Base-by-base conservation (phyloP, 2,797 vertebrate species). In the Sparidentex hasta region DNA sequence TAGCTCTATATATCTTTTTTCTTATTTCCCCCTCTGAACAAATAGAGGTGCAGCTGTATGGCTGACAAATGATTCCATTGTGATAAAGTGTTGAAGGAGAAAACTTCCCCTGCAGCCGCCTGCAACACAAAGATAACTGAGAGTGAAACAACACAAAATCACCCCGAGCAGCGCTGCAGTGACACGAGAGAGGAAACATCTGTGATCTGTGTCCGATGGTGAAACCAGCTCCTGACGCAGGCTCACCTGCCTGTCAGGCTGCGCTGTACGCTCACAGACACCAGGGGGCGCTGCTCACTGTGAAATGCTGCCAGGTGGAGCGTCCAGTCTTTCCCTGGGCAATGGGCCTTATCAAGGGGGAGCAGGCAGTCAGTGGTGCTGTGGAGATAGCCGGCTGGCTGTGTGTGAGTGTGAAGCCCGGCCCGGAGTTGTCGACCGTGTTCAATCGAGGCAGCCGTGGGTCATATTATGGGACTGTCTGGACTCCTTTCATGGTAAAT, bases 401-500 rank as follows among this genome's bases (percentile, higher is more conserved):
- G 7, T 82, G 79, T 79, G 86, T 33, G 27, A 3, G 33, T 84
- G 88, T 78, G 78, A 84, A 88, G 83, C 82, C 63, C 48, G 1
- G 76, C 78, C 67, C 78, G 13, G 71, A 73, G 69, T 85, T 52
- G 81, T 80, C 65, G 63, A 77, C 74, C 62, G 48, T 78, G 84
- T 68, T 90, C 83, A 85, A 80, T 88, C 17, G 71, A 73, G 76
- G 75, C 71, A 57, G 76, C 82, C 56, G 78, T 43, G 76, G 85
- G 90, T 90, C 85, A 88, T 73, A 83, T 90, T 86, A 86, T 82
- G 80, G 75, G 80, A 84, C 89, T 69, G 88, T 90, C 90, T 85
- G 80, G 81, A 80, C 82, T 77, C 87, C 80, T 85, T 93, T 93
- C 87, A 88, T 89, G 92, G 85, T 89, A 82, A 89, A 93, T 90